These are phyloP conservation scores for Cryptoblepharus egeriae DNA, from an alignment of 2,797 vertebrate genomes.

Conservation along the genomic window DNA sequence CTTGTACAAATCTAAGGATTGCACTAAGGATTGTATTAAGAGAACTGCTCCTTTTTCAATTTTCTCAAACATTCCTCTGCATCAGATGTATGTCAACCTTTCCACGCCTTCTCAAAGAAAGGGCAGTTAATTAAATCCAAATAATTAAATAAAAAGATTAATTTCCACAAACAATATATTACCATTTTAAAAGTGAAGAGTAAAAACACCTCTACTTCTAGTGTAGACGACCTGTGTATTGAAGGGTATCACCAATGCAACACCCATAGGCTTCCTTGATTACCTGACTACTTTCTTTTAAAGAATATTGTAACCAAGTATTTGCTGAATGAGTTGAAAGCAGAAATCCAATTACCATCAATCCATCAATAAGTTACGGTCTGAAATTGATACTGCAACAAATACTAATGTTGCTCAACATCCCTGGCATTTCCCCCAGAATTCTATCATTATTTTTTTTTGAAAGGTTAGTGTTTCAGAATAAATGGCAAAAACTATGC, in stretches of 20 bases:
- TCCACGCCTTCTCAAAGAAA: conserved; percentile 34
- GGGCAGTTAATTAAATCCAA: conserved; percentile 42
- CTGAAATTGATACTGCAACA: conserved; percentile 47
- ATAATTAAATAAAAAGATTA: conserved; percentile 44
- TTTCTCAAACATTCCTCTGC: conserved; percentile 49
- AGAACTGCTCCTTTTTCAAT: background rate
- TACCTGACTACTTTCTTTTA: conserved; percentile 36
- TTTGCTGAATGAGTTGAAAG: conserved; percentile 29
- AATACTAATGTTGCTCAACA: conserved; percentile 53
- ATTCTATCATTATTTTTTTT: conserved; percentile 45
- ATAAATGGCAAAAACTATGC: conserved; percentile 31
- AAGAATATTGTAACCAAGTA: conserved; percentile 48
- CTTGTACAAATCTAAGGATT: background rate
- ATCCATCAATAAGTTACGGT: conserved; percentile 48
- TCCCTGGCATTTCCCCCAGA: conserved; percentile 50
- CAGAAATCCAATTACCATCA: conserved; percentile 38
- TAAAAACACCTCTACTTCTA: conserved; percentile 37
- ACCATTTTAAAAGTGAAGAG: conserved; percentile 31
- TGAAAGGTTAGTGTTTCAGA: conserved; percentile 39
- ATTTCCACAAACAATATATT: conserved; percentile 39
- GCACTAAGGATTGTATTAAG: background rate
- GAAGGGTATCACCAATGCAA: conserved; percentile 40
- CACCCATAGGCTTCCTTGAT: conserved; percentile 55
- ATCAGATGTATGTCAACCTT: conserved; percentile 56
- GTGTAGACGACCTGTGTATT: conserved; percentile 44